These are phyloP conservation scores for Mesoligia furuncula DNA, from an alignment of 2,888 invertebrate genomes.

Conservation along the genomic window DNA sequence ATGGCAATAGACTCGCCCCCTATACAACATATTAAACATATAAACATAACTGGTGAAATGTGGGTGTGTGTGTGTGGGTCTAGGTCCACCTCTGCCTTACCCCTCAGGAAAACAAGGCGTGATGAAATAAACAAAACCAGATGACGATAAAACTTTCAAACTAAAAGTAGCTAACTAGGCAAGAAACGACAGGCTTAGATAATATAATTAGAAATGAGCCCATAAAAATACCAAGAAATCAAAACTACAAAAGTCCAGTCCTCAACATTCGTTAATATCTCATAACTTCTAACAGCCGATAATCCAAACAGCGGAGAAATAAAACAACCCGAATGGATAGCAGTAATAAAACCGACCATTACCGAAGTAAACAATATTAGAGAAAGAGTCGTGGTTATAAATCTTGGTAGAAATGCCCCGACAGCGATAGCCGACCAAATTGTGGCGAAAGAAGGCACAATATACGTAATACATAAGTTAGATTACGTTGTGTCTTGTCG, in stretches of 20 bases:
- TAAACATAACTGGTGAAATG: not conserved
- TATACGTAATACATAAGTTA: conserved; percentile 79
- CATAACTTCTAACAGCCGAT: conserved; percentile 76
- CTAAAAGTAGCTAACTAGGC: not conserved
- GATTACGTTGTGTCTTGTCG: conserved; percentile 76
- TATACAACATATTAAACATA: too few relatives aligned
- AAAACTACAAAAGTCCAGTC: conserved; percentile 29
- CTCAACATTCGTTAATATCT: conserved; percentile 66
- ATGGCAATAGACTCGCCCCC: not conserved
- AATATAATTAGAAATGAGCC: not conserved
- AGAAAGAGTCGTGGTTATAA: conserved; percentile 84
- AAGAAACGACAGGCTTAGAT: not conserved
- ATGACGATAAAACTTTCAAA: not conserved
- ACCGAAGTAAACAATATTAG: conserved; percentile 89
- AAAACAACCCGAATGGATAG: conserved; percentile 81
- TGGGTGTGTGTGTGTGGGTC: too few relatives aligned
- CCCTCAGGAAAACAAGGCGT: not conserved
- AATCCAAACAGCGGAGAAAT: conserved; percentile 78
- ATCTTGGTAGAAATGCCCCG: conserved; percentile 82
- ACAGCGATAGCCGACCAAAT: conserved; percentile 83
- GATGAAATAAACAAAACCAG: conserved; percentile 1
- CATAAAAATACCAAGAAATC: conserved; percentile 26
- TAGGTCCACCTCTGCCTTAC: rapidly evolving
- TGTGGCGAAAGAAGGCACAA: conserved; percentile 79
- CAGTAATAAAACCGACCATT: conserved; percentile 72